Base-by-base conservation (phyloP, 2,113 vertebrate species). In the Thunnus thynnus region DNA sequence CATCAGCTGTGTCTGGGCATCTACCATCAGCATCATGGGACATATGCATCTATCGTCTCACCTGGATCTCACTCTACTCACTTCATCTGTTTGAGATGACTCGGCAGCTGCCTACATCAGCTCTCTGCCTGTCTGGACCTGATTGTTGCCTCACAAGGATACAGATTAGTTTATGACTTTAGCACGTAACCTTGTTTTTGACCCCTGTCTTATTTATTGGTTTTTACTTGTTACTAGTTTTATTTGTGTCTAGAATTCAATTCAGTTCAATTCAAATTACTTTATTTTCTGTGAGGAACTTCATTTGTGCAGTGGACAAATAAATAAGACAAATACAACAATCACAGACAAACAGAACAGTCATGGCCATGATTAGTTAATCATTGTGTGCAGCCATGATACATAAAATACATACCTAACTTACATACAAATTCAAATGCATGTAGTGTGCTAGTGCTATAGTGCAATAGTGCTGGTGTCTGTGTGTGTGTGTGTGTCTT, bases 41-140 rank as follows among this genome's bases (percentile, higher is more conserved):
- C 78, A 83, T 72, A 83, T 80, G 80, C 80, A 77, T 82, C 77
- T 62, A 72, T 86, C 82, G 81, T 85, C 84, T 93, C 86, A 92
- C 88, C 89, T 89, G 88, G 83, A 88, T 86, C 85, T 17, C 56
- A 14, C 71, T 78, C 57, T 44, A 65, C 68, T 93, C 72, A 61
- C 68, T 65, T 90, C 86, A 89, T 92, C 87, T 89, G 87, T 81
- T 75, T 75, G 70, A 61, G 76, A 91, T 70, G 89, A 85, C 65
- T 74, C 64, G 22, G 87, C 91, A 93, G 87, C 88, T 91, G 78
- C 85, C 58, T 68, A 11, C 68, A 65, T 72, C 65, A 60, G 47
- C 65, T 65, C 32, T 44, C 65, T 62, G 57, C 68, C 76, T 85
- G 69, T 76, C 62, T 60, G 55, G 57, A 54, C 69, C 44, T 75